Conservation (phyloP, 2,797 vertebrate genomes). For the Coregonus suidteri region DNA sequence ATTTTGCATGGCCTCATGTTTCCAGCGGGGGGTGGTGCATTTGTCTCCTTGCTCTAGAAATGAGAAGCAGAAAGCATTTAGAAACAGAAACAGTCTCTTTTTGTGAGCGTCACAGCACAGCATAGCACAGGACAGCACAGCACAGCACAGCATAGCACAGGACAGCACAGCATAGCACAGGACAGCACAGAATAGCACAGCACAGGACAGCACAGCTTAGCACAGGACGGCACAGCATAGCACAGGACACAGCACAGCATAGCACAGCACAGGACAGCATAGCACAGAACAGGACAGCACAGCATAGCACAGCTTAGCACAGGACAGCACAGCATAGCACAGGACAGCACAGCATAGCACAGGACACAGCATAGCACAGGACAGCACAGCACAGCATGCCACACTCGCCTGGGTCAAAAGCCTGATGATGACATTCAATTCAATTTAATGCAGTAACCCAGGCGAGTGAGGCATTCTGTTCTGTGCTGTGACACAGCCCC, state of each 20-base stretch:
- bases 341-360: no score
- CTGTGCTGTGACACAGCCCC: no score
- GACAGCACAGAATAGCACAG: conserved; percentile 49
- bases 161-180: no score
- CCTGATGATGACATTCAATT: no score
- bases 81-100: background rate
- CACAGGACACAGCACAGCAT: no score
- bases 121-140: conserved; percentile 40
- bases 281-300: conserved; percentile 38
- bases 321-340: no score
- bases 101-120: background rate
- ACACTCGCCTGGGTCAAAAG: no score
- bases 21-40: conserved; percentile 73
- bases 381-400: conserved; percentile 28
- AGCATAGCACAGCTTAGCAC: conserved; percentile 51
- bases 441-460: no score
- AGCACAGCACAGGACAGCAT: no score
- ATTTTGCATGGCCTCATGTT: conserved; percentile 77
- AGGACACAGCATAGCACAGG: no score
- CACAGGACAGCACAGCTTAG: conserved; percentile 51
- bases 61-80: conserved; percentile 53
- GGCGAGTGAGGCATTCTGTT: no score
- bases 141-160: conserved; percentile 7
- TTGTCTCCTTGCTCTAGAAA: conserved; percentile 78
- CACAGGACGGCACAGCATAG: no score